Evolutionary conservation across 2,113 vertebrate genomes (phyloP).

Genomic region (Microtus richardsoni): DNA sequence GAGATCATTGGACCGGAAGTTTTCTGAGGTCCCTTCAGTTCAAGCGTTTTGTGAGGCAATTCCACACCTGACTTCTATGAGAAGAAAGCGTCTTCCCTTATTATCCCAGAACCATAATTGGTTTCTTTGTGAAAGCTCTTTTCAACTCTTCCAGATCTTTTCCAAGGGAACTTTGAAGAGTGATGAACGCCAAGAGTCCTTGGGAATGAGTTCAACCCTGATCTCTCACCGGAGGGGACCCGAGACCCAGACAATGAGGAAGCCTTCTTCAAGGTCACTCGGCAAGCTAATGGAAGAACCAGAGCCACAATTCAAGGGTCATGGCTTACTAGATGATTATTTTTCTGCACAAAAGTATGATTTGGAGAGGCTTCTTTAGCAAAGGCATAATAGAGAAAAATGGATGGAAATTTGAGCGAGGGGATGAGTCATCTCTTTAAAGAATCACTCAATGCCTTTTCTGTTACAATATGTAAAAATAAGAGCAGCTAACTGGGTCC

Average conservation of each 20-base stretch:
- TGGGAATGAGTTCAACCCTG: conserved; percentile 42
- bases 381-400: conserved; percentile 32
- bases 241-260: conserved; percentile 19
- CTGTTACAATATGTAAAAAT: conserved; percentile 64
- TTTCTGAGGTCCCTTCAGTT: conserved; percentile 56
- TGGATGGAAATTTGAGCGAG: conserved; percentile 50
- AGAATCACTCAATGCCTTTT: conserved; percentile 56
- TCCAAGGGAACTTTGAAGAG: conserved; percentile 43
- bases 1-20: conserved; percentile 35
- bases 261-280: conserved; percentile 54
- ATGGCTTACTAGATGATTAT: not conserved
- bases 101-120: conserved; percentile 32
- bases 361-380: conserved; percentile 48
- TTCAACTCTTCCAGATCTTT: conserved; percentile 51
- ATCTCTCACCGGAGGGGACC: conserved; percentile 28
- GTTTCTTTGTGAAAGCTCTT: conserved; percentile 61
- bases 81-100: conserved; percentile 45
- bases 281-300: conserved; percentile 33
- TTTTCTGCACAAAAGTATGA: not conserved
- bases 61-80: conserved; percentile 30
- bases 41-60: conserved; percentile 48
- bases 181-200: conserved; percentile 7
- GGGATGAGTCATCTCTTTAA: conserved; percentile 59
- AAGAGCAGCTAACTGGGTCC: conserved; percentile 18
- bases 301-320: not conserved